Evolutionary conservation across 1,140 invertebrate species (phyloP).

Genomic region (Cydia pomonella): DNA sequence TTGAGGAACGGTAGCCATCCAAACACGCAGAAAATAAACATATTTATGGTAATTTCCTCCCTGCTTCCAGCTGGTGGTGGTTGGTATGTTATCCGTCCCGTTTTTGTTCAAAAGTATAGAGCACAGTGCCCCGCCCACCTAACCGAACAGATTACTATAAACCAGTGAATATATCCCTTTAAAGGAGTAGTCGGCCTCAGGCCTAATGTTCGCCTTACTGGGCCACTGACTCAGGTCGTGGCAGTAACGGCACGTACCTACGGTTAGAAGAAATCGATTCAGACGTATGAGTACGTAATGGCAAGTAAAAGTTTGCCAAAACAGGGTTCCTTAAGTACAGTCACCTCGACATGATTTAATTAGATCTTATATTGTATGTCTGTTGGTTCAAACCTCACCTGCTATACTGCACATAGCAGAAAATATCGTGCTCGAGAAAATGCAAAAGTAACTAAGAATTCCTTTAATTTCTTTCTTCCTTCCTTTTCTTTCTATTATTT

Average conservation of each 20-base stretch:
- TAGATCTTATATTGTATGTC: too few relatives aligned
- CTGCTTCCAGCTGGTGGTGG: background rate
- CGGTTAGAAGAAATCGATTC: background rate
- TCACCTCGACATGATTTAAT: too few relatives aligned
- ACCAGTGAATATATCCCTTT: background rate
- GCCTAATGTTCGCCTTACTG: background rate
- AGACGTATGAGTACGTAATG: background rate
- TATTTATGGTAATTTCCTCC: too few relatives aligned
- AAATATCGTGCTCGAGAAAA: too few relatives aligned
- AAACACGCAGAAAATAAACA: too few relatives aligned
- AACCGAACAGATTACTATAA: background rate
- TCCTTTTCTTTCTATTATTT: too few relatives aligned
- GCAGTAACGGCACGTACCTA: background rate
- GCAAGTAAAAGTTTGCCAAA: constrained; percentile 4
- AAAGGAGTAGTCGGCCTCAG: background rate
- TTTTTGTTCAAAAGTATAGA: background rate
- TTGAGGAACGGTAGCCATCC: too few relatives aligned
- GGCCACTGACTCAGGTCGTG: background rate
- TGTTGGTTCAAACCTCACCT: too few relatives aligned
- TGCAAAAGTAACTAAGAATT: too few relatives aligned
- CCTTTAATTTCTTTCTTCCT: too few relatives aligned
- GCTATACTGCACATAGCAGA: too few relatives aligned
- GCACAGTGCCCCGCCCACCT: background rate
- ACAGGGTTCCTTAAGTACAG: background rate
- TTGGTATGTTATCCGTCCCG: background rate